Conservation (phyloP, 2,797 vertebrate species). For the Gephyroberyx darwinii region DNA sequence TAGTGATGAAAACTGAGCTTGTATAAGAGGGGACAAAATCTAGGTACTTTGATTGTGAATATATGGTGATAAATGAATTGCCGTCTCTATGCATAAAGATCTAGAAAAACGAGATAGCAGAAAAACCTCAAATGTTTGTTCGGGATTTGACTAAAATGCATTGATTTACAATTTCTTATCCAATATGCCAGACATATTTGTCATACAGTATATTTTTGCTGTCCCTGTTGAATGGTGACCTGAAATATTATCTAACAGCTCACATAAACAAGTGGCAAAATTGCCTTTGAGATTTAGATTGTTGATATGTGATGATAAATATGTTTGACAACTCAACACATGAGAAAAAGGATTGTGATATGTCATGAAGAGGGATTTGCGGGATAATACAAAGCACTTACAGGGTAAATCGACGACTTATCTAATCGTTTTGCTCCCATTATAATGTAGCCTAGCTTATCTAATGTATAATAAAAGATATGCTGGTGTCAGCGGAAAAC, state of each 20-base stretch:
- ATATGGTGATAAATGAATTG: too few relatives aligned
- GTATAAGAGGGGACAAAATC: too few relatives aligned
- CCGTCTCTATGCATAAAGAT: too few relatives aligned
- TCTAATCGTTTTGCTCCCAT: constrained; percentile 53
- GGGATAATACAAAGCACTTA: constrained; percentile 40
- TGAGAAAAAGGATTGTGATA: constrained; percentile 31
- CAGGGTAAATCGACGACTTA: constrained; percentile 41
- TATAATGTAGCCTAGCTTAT: constrained; percentile 50
- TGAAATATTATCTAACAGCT: constrained; percentile 42
- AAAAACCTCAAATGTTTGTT: not conserved
- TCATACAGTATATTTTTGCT: not conserved
- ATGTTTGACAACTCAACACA: constrained; percentile 56
- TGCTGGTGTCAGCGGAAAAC: constrained; percentile 54
- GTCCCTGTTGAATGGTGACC: constrained; percentile 25
- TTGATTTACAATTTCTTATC: not conserved
- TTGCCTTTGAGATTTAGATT: constrained; percentile 43
- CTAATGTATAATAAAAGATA: constrained; percentile 61
- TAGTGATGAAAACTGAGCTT: too few relatives aligned
- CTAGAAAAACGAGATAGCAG: too few relatives aligned
- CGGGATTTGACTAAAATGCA: not conserved
- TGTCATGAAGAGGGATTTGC: constrained; percentile 48
- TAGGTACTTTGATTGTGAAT: too few relatives aligned
- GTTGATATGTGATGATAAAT: constrained; percentile 59
- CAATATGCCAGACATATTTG: not conserved
- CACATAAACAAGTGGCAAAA: constrained; percentile 33